Evolutionary conservation across 2,888 invertebrate genomes (phyloP), one percentile per base, ranked within the genome.

Genomic region (Hipparchia sbordonii): DNA sequence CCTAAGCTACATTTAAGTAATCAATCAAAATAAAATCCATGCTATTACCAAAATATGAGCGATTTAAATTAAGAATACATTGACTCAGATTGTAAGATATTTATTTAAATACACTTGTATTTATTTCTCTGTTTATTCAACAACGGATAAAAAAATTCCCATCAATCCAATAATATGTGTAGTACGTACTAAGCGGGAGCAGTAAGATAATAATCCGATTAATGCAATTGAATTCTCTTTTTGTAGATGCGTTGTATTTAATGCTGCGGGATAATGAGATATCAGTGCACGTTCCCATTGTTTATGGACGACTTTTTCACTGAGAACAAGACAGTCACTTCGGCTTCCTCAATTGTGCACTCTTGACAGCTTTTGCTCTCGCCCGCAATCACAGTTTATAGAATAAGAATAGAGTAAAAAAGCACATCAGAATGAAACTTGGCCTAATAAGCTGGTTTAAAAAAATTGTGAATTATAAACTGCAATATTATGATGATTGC

Each of bases 171-270:
- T 61, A 69, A 73, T 23, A 48, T 8, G 1, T 6, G 68, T 59
- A 65, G 48, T 57, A 39, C 33, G 13, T 67, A 69, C 59, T 13
- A 66, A 69, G 66, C 66, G 68, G 70, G 67, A 67, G 71, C 65
- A 61, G 70, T 68, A 60, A 69, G 66, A 56, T 72, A 54, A 63
- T 76, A 76, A 76, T 76, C 76, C 71, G 76, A 74, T 76, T 72
- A 74, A 71, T 72, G 69, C 76, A 71, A 71, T 71, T 72, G 74
- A 72, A 72, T 74, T 70, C 72, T 65, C 71, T 76, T 76, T 76
- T 72, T 76, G 74, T 75, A 62, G 67, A 74, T 74, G 70, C 62
- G 51, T 52, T 72, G 70, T 74, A 66, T 75, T 75, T 69, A 73
- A 70, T 71, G 57, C 67, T 51, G 48, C 10, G 70, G 61, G 74